These are phyloP conservation scores for Thalassoma bifasciatum DNA, from an alignment of 2,113 vertebrate genomes.

Conservation along the genomic window DNA sequence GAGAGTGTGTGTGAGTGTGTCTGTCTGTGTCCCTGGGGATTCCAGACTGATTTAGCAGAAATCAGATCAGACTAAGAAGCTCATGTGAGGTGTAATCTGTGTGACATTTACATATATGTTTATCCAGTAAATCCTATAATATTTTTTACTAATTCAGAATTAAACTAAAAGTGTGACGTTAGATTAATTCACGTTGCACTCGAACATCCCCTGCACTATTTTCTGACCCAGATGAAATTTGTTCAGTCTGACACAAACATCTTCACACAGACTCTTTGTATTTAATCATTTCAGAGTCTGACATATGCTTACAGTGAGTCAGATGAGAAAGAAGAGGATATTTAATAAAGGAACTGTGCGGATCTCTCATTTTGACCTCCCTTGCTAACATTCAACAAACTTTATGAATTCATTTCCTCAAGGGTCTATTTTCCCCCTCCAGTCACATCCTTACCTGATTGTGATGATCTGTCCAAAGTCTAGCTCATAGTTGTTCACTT, in stretches of 20 bases:
- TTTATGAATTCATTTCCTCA: not conserved
- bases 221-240: constrained; percentile 24
- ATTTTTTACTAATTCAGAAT: constrained; percentile 74
- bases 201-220: not conserved
- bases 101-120: constrained; percentile 79
- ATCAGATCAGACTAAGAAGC: constrained; percentile 80
- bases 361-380: not conserved
- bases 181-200: constrained; percentile 46
- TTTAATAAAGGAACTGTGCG: not conserved
- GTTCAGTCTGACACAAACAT: not conserved
- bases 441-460: constrained; percentile 64
- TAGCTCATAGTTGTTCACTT: constrained; percentile 80
- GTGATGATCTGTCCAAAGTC: constrained; percentile 81
- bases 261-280: not conserved
- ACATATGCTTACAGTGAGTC: not conserved
- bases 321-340: not conserved
- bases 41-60: constrained; percentile 75
- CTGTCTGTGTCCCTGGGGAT: constrained; percentile 30
- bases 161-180: constrained; percentile 62
- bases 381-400: not conserved
- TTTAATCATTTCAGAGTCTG: not conserved
- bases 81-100: constrained; percentile 74
- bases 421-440: not conserved
- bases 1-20: not conserved
- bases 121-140: constrained; percentile 74